A percentile compares a stretch with the other conserved stretches of the same genome.
phyloP scores from a whole-genome alignment of 2,888 invertebrate genomes.

The Aricia artaxerxes region DNA sequence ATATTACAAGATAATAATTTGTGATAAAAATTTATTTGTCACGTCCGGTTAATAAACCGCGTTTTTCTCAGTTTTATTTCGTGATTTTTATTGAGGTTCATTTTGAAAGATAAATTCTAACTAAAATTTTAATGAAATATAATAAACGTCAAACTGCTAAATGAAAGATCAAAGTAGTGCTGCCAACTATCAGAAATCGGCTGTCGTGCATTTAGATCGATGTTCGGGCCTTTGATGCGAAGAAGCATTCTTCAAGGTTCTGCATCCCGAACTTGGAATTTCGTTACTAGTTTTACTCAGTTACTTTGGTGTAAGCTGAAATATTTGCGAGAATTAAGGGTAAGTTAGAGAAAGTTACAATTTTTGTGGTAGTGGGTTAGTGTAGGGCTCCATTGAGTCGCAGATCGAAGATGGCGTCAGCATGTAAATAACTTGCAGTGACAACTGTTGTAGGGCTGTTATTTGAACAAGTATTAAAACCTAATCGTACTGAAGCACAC shows the following conservation, averaged over 20 bases:
- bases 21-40: not conserved
- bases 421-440: constrained; percentile 72
- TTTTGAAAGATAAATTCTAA: not conserved
- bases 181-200: constrained; percentile 63
- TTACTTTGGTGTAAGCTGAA: constrained; percentile 83
- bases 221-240: constrained; percentile 84
- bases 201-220: constrained; percentile 82
- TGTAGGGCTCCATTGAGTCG: constrained; percentile 66
- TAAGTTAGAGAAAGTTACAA: constrained; percentile 55
- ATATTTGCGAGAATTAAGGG: constrained; percentile 75
- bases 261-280: constrained; percentile 85
- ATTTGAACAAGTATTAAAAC: constrained; percentile 37
- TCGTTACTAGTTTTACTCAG: constrained; percentile 81
- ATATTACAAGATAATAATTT: not conserved
- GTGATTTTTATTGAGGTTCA: not conserved
- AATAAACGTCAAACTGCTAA: constrained; percentile 41
- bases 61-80: not conserved
- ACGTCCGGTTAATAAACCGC: not conserved
- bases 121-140: not conserved
- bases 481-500: not conserved
- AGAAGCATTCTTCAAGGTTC: constrained; percentile 85
- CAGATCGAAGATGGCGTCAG: constrained; percentile 78
- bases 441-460: constrained; percentile 55
- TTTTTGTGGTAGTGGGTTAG: constrained; percentile 43
- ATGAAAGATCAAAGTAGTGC: constrained; percentile 48